Conservation (phyloP, 2,113 vertebrate species). For the Ailurus styani region DNA sequence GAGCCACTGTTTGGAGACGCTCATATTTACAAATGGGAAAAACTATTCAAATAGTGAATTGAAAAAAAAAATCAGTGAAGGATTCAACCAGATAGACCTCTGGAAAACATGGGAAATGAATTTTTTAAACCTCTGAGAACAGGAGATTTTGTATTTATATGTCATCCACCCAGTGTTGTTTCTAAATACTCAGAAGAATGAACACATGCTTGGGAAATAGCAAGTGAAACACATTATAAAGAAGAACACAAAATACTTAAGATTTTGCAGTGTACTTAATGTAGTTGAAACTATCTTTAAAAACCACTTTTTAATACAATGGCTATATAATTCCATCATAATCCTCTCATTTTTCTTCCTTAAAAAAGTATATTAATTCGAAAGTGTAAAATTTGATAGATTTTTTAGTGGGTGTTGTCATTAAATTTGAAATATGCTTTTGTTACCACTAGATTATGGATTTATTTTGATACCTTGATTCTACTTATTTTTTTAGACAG, state of each 20-base stretch:
- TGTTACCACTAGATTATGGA: background rate
- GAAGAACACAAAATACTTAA: background rate
- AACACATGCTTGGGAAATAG: constrained; percentile 12
- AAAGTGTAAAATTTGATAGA: background rate
- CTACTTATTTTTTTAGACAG: background rate
- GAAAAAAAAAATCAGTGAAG: constrained; percentile 43
- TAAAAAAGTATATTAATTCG: background rate
- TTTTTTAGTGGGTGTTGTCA: background rate
- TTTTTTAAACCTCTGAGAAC: constrained; percentile 57
- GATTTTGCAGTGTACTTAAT: background rate
- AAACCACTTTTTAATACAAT: background rate
- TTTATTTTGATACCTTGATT: background rate
- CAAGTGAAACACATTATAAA: background rate
- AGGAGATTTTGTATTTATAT: background rate
- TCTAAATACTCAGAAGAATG: constrained; percentile 51
- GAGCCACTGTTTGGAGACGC: constrained; percentile 38
- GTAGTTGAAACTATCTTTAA: background rate
- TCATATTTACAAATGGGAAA: constrained; percentile 23
- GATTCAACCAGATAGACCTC: constrained; percentile 24
- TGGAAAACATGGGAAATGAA: constrained; percentile 65
- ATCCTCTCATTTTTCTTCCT: background rate
- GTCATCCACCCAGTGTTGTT: constrained; percentile 53
- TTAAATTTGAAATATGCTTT: background rate
- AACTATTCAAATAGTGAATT: background rate
- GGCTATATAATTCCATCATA: background rate